These are phyloP conservation scores for Neodiprion fabricii DNA, from an alignment of 1,140 invertebrate species.

Conservation along the genomic window DNA sequence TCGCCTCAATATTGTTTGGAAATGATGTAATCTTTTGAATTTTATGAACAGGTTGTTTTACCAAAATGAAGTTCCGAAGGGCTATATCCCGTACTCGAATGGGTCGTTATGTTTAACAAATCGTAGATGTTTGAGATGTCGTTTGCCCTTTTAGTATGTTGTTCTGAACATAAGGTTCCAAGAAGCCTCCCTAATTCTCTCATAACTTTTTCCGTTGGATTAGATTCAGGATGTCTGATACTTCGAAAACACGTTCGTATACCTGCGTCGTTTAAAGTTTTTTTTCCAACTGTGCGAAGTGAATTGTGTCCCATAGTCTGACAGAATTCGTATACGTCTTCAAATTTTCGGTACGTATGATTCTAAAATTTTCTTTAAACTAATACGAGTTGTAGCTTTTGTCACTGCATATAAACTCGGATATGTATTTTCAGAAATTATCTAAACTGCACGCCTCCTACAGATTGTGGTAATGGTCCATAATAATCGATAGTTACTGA, in stretches of 20 bases:
- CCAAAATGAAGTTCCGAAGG: slow-evolving; percentile 32
- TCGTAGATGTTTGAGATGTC: slow-evolving; percentile 18
- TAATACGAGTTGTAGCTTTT: slow-evolving; percentile 17
- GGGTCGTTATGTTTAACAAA: slow-evolving; percentile 20
- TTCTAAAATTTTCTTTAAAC: slow-evolving; percentile 20
- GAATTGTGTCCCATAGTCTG: slow-evolving; percentile 28
- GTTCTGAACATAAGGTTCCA: slow-evolving; percentile 20
- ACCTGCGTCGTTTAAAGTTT: slow-evolving; percentile 11
- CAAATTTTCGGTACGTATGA: slow-evolving; percentile 20
- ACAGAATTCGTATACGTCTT: slow-evolving; percentile 22
- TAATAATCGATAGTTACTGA: slow-evolving; percentile 30
- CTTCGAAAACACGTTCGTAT: slow-evolving; percentile 19
- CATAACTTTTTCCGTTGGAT: slow-evolving; percentile 26
- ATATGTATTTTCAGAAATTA: slow-evolving; percentile 29
- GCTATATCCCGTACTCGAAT: slow-evolving; percentile 24
- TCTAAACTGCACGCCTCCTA: slow-evolving; percentile 23
- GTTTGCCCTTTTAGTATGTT: slow-evolving; percentile 22
- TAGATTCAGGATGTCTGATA: slow-evolving; percentile 23
- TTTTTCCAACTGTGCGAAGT: slow-evolving; percentile 22
- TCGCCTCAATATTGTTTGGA: neutral
- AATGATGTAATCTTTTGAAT: neutral
- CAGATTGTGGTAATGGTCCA: slow-evolving; percentile 26
- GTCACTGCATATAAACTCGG: slow-evolving; percentile 24
- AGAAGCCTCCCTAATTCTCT: slow-evolving; percentile 24
- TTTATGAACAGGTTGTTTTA: neutral